Conservation (phyloP, 2,888 invertebrate species). For the Cylindroiulus punctatus region DNA sequence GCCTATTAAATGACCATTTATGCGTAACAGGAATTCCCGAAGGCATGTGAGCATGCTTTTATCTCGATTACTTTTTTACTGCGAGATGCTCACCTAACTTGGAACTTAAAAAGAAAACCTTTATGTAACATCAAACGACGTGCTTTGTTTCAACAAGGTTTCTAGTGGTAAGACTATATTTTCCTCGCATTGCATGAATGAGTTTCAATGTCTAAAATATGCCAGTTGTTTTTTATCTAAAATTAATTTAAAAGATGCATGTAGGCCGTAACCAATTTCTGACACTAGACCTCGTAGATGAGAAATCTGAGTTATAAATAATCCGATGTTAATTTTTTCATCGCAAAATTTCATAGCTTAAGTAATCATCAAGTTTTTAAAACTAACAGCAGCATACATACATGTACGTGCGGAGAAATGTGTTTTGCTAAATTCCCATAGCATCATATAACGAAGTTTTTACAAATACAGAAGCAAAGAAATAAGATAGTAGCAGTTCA, state of each 20-base stretch:
- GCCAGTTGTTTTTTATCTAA: neutral
- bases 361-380: neutral
- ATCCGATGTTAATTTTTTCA: neutral
- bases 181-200: neutral
- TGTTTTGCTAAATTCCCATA: neutral
- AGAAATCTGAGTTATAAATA: neutral
- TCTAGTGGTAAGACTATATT: neutral
- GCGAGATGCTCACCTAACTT: neutral
- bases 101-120: neutral
- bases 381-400: neutral
- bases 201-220: neutral
- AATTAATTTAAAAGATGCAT: neutral
- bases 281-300: neutral
- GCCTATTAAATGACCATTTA: neutral
- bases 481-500: neutral
- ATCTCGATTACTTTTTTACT: conserved; percentile 29
- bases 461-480: neutral
- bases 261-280: neutral
- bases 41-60: neutral
- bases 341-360: neutral
- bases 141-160: conserved; percentile 31
- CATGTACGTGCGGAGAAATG: neutral
- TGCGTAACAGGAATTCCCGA: conserved; percentile 16
- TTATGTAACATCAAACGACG: neutral
- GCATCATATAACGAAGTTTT: neutral